Evolutionary conservation across 2,888 invertebrate genomes (phyloP).

Genomic region (Agriopis leucophaearia): DNA sequence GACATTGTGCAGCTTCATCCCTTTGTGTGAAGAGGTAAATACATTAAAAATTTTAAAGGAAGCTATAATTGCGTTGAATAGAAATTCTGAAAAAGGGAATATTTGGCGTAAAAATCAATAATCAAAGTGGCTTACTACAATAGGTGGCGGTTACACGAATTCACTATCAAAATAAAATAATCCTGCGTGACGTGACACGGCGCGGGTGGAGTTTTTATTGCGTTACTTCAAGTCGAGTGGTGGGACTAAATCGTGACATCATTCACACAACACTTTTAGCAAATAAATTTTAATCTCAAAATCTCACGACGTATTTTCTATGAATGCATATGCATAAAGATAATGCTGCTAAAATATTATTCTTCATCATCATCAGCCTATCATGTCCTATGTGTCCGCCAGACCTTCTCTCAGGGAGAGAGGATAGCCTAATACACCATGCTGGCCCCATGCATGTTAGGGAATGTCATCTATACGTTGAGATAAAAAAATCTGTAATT

Average conservation of each 20-base stretch:
- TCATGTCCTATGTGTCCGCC: too few relatives aligned
- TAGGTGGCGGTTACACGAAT: constrained; percentile 77
- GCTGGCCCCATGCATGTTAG: too few relatives aligned
- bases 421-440: too few relatives aligned
- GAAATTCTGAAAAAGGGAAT: constrained; percentile 76
- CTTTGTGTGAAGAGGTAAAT: constrained; percentile 70
- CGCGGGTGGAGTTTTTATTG: constrained; percentile 82
- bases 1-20: constrained; percentile 72
- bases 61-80: constrained; percentile 80
- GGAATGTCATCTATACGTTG: too few relatives aligned
- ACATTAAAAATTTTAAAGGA: constrained; percentile 77
- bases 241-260: constrained; percentile 65
- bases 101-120: constrained; percentile 86
- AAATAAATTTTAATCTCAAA: not conserved
- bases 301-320: not conserved
- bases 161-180: constrained; percentile 82
- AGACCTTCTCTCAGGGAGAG: too few relatives aligned
- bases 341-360: too few relatives aligned
- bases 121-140: constrained; percentile 78
- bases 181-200: constrained; percentile 79
- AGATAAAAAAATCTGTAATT: too few relatives aligned
- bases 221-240: constrained; percentile 68
- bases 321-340: too few relatives aligned
- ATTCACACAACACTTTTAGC: constrained; percentile 42
- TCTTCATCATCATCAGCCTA: too few relatives aligned